Conservation (phyloP, 1,140 invertebrate species). For the Saxidomus purpurata region DNA sequence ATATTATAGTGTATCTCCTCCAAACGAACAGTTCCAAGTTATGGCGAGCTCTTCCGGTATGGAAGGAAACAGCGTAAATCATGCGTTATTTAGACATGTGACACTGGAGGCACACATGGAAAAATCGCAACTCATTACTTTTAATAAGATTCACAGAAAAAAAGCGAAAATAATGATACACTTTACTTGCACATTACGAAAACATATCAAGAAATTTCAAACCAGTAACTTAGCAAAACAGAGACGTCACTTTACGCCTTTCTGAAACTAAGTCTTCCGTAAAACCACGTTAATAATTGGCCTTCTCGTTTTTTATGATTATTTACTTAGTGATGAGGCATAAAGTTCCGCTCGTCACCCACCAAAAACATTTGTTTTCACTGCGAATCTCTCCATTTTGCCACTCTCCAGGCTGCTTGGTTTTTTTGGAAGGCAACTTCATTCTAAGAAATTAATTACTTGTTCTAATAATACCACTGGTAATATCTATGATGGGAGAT, state of each 20-base stretch:
- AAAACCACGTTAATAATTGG: slow-evolving; percentile 36
- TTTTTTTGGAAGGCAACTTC: too few species aligned
- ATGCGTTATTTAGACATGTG: slow-evolving; percentile 13
- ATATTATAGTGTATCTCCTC: too few species aligned
- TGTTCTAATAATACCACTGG: too few species aligned
- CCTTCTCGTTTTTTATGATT: slow-evolving; percentile 30
- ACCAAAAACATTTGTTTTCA: slow-evolving; percentile 31
- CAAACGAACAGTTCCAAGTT: too few species aligned
- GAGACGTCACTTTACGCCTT: slow-evolving; percentile 52
- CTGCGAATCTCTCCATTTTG: not conserved
- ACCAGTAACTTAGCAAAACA: slow-evolving; percentile 26
- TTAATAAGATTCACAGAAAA: slow-evolving; percentile 31
- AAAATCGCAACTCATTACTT: slow-evolving; percentile 7
- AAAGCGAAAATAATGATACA: slow-evolving; percentile 8
- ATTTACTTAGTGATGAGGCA: slow-evolving; percentile 40
- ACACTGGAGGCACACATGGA: not conserved
- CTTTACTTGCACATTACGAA: slow-evolving; percentile 23
- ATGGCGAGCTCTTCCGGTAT: too few species aligned
- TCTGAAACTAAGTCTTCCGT: slow-evolving; percentile 15
- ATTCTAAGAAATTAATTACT: too few species aligned
- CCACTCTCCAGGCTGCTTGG: too few species aligned
- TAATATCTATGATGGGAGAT: too few species aligned
- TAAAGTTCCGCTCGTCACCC: slow-evolving; percentile 13
- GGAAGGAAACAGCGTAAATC: not conserved
- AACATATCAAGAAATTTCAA: slow-evolving; percentile 8